A percentile compares a stretch with the other conserved stretches of the same genome.
Conservation (phyloP, 2,888 invertebrate species). For the Ennomos erosarius region DNA sequence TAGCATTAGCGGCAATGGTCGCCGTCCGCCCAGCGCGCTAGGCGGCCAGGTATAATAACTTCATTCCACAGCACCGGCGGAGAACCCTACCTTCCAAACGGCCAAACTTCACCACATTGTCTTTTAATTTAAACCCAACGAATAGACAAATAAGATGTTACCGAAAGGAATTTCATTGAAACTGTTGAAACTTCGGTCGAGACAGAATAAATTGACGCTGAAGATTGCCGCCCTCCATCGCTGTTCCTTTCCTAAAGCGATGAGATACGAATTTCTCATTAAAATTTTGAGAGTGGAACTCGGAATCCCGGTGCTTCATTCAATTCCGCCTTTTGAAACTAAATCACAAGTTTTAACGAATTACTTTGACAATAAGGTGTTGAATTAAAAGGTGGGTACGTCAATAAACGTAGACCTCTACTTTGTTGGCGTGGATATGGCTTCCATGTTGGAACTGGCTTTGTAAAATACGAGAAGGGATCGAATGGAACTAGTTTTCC, state of each 20-base stretch:
- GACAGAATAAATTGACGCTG: slow-evolving; percentile 71
- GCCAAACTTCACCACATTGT: slow-evolving; percentile 76
- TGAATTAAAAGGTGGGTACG: slow-evolving; percentile 57
- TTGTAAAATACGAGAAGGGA: slow-evolving; percentile 34
- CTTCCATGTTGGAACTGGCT: slow-evolving; percentile 8
- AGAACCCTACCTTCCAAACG: slow-evolving; percentile 64
- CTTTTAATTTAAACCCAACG: slow-evolving; percentile 71
- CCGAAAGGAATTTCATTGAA: slow-evolving; percentile 62
- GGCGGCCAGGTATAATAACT: slow-evolving; percentile 78
- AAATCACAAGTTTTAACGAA: slow-evolving; percentile 76
- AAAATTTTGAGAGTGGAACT: slow-evolving; percentile 74
- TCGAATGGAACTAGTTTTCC: slow-evolving; percentile 29
- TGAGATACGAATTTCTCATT: slow-evolving; percentile 82
- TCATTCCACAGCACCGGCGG: slow-evolving; percentile 70
- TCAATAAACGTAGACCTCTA: slow-evolving; percentile 18
- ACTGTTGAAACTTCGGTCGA: slow-evolving; percentile 63
- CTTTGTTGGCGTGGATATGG: slow-evolving; percentile 10
- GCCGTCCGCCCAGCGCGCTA: slow-evolving; percentile 12
- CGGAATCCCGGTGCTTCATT: slow-evolving; percentile 68
- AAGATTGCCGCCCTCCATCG: slow-evolving; percentile 65
- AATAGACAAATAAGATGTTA: slow-evolving; percentile 72
- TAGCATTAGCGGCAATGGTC: slow-evolving; percentile 57
- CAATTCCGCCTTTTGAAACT: slow-evolving; percentile 78
- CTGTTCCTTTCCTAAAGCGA: slow-evolving; percentile 67
- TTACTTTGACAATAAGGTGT: slow-evolving; percentile 72